These are phyloP conservation scores for Halcyon chelicuti DNA, from an alignment of 2,797 vertebrate genomes.

Conservation along the genomic window DNA sequence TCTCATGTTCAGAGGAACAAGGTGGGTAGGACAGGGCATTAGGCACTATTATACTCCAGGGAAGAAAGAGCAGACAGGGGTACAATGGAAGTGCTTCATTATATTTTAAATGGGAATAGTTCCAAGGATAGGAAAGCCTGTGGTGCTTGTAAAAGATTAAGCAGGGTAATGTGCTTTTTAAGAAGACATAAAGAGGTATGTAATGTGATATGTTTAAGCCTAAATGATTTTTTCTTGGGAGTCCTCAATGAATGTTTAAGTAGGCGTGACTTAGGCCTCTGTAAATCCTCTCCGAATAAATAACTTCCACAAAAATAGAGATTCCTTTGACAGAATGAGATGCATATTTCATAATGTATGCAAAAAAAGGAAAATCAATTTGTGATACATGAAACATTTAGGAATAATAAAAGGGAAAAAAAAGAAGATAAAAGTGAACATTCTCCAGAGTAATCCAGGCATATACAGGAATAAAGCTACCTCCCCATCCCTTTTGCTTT, in stretches of 20 bases:
- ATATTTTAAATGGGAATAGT: slow-evolving; percentile 58
- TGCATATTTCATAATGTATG: slow-evolving; percentile 45
- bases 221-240: slow-evolving; percentile 65
- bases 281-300: slow-evolving; percentile 58
- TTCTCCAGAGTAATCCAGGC: neutral
- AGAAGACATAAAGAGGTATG: slow-evolving; percentile 64
- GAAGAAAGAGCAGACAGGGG: slow-evolving; percentile 51
- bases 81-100: slow-evolving; percentile 45
- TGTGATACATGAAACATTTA: neutral
- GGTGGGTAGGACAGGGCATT: slow-evolving; percentile 45
- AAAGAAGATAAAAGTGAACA: neutral
- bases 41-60: slow-evolving; percentile 44
- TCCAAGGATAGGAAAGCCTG: slow-evolving; percentile 48
- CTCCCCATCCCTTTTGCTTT: neutral
- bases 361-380: slow-evolving; percentile 32
- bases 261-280: slow-evolving; percentile 56
- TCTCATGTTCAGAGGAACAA: slow-evolving; percentile 35
- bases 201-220: slow-evolving; percentile 57
- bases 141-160: slow-evolving; percentile 68
- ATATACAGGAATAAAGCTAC: neutral
- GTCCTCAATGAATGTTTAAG: slow-evolving; percentile 67
- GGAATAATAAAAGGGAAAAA: slow-evolving; percentile 21
- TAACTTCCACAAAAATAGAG: neutral
- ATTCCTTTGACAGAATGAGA: slow-evolving; percentile 30
- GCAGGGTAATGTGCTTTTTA: slow-evolving; percentile 69